Evolutionary conservation across 1,140 invertebrate species (phyloP), one percentile per base, ranked within the genome.

Genomic region (Micrasema longulum): DNA sequence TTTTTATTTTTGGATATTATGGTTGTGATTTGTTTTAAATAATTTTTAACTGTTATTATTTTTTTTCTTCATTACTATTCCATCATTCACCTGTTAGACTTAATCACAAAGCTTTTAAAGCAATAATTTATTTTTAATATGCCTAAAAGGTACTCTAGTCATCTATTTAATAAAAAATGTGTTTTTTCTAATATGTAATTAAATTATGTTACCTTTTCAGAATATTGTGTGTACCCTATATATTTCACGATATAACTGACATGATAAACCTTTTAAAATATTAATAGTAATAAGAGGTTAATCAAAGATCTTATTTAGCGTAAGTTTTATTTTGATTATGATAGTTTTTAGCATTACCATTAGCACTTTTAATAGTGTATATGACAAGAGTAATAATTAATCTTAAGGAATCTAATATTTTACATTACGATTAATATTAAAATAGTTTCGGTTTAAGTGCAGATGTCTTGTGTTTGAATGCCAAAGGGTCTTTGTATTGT

Each of bases 31-130:
- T 41, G 18, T 69, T 69, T 35, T n/a, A n/a, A 31, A n/a, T 60
- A 20, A 60, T 38, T 60, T 10, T 67, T 23, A 6, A 10, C 43
- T 53, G 31, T 52, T 66, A 23, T 38, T 45, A 31, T 50, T 52
- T 67, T n/a, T 11, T 53, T 50, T 31, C 26, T 31, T 31, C 26
- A 31, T 31, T 31, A 31, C 26, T 31, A 31, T 31, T 31, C 7
- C 26, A 31, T 31, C 16, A 43, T 60, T 60, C 70, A 75, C 70
- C 72, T 43, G 70, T 75, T 72, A 72, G 45, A 64, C 16, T 50
- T 60, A 68, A 18, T 71, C 73, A 75, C 70, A 18, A 75, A 71
- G 74, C 74, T 76, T 76, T 45, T 50, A 64, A 76, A 76, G 74
- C 74, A 76, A 76, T 76, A 73, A 70, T 65, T 55, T 75, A 63